Conservation (phyloP, 1,140 invertebrate genomes). For the Rhizoglyphus robini region DNA sequence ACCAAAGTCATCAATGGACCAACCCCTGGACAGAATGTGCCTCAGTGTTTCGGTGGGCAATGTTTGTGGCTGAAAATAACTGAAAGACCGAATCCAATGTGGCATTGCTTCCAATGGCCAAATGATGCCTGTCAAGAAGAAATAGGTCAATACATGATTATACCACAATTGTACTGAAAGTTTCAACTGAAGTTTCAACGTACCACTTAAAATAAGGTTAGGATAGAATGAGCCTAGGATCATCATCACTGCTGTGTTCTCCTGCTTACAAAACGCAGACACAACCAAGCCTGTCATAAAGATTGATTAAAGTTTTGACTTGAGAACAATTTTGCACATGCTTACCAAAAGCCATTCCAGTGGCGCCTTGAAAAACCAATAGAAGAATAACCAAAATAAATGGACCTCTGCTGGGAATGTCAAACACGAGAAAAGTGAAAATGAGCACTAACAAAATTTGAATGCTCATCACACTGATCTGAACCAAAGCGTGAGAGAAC, state of each 20-base stretch:
- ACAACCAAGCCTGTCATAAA: constrained; percentile 53
- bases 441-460: constrained; percentile 73
- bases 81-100: constrained; percentile 49
- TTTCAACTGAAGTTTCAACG: constrained; percentile 28
- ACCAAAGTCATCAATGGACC: constrained; percentile 59
- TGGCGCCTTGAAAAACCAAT: constrained; percentile 60
- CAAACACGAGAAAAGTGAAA: constrained; percentile 66
- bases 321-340: neutral
- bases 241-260: constrained; percentile 79
- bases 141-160: neutral
- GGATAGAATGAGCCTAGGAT: constrained; percentile 85
- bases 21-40: constrained; percentile 74
- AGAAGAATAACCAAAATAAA: constrained; percentile 57
- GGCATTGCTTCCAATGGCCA: constrained; percentile 93
- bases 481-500: constrained; percentile 77
- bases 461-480: constrained; percentile 83
- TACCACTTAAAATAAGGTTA: constrained; percentile 75
- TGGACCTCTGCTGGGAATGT: constrained; percentile 61
- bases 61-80: constrained; percentile 70
- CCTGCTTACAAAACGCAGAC: constrained; percentile 69
- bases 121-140: constrained; percentile 50
- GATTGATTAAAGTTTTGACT: neutral
- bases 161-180: neutral
- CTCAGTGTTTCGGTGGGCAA: constrained; percentile 75
- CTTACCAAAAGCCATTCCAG: constrained; percentile 73